Evolutionary conservation across 2,113 vertebrate species (phyloP), one percentile per base, ranked within the genome.

Genomic region (Rhinolophus sinicus): DNA sequence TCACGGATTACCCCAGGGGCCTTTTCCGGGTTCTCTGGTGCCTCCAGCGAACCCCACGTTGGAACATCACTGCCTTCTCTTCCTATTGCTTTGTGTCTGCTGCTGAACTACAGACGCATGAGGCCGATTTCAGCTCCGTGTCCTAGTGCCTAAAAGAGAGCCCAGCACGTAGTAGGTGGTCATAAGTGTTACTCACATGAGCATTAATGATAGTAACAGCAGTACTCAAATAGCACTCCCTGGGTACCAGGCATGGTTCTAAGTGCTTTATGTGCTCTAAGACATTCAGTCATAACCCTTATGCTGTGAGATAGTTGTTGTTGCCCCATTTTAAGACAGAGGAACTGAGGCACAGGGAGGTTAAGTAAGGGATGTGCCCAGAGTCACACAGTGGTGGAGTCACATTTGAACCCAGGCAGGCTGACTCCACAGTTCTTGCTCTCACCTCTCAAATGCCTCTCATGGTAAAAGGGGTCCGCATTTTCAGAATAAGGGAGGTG

Each of bases 331-430:
- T 72, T 16, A 35, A 60, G 82, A 30, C 33, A 24, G 21, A 30
- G 44, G 30, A 12, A n/a, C 85, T 9, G 24, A 92, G 73, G 73
- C 72, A 18, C 40, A 38, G 76, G 84, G 82, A 56, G 56, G 67
- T n/a, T 73, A 44, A 2, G 9, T 65, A 0, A 60, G 38, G 19
- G n/a, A 2, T 0, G 0, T 18, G 8, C 14, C 14, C 28, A 38
- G 12, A 67, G 24, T 62, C 10, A 5, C 65, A 47, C 38, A 54
- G 65, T 60, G 9, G 6, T 15, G 13, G 15, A 35, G 35, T 78
- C 30, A 24, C 10, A 0, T 58, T 62, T 38, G 87, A 73, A 8
- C 30, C 26, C 30, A 14, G n/a, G 12, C 73, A 54, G 18, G 60
- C 44, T 89, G 5, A 70, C 67, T 10, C 14, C 6, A 15, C 22